phyloP scores from a whole-genome alignment of 2,888 invertebrate species.

The Eurytoma adleriae region DNA sequence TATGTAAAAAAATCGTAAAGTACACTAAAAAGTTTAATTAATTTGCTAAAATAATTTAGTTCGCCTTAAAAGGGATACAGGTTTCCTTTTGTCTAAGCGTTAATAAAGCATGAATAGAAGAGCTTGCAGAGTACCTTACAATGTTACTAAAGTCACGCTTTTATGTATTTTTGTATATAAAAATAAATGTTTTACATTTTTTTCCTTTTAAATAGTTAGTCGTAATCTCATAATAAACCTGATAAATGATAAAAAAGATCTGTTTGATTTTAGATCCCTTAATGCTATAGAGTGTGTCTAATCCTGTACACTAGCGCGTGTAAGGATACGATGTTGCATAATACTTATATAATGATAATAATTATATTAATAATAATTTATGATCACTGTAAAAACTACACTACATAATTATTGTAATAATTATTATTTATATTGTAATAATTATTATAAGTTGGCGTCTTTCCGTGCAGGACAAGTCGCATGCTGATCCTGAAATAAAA shows the following conservation, averaged over 20 bases:
- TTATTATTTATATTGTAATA: slow-evolving; percentile 50
- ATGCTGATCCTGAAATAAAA: slow-evolving; percentile 24
- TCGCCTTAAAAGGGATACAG: too few species aligned
- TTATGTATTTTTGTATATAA: slow-evolving; percentile 21
- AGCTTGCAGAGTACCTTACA: not conserved
- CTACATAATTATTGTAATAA: slow-evolving; percentile 55
- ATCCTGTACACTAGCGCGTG: slow-evolving; percentile 50
- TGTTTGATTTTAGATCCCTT: slow-evolving; percentile 58
- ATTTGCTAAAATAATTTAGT: too few species aligned
- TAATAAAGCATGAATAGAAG: too few species aligned
- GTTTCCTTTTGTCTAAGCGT: too few species aligned
- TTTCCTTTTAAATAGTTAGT: too few species aligned
- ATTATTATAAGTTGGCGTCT: slow-evolving; percentile 46
- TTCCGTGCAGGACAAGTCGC: slow-evolving; percentile 25
- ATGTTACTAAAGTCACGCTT: not conserved
- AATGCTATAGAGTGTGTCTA: slow-evolving; percentile 54
- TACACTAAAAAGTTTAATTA: not conserved
- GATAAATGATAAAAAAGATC: not conserved
- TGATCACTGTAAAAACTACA: slow-evolving; percentile 55
- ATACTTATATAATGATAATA: slow-evolving; percentile 50
- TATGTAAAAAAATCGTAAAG: not conserved
- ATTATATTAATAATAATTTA: slow-evolving; percentile 50
- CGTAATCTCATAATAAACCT: not conserved
- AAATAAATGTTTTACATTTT: too few species aligned
- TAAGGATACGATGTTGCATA: slow-evolving; percentile 50